These are phyloP conservation scores for Halesus radiatus DNA, from an alignment of 1,140 invertebrate genomes.

Conservation along the genomic window DNA sequence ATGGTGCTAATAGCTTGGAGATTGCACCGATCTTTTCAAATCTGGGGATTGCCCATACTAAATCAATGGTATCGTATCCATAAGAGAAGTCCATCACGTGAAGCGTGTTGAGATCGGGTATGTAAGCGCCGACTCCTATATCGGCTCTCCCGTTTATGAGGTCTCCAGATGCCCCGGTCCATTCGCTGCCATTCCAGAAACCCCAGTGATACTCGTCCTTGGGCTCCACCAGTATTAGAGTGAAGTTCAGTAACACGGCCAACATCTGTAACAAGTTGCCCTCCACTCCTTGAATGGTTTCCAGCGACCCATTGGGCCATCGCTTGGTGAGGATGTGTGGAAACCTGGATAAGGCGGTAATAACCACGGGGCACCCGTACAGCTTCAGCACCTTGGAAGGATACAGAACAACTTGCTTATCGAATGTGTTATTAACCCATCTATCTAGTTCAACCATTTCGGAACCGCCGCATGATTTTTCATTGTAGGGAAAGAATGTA, in stretches of 20 bases:
- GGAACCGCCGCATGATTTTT: conserved; percentile 23
- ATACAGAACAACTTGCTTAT: conserved; percentile 36
- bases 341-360: conserved; percentile 35
- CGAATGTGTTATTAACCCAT: conserved; percentile 45
- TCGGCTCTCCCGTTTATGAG: conserved; percentile 47
- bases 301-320: conserved; percentile 27
- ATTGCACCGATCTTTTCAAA: conserved; percentile 27
- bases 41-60: conserved; percentile 51
- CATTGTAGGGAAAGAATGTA: conserved; percentile 46
- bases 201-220: conserved; percentile 44
- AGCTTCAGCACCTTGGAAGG: conserved; percentile 37
- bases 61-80: conserved; percentile 48
- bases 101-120: conserved; percentile 22
- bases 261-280: conserved; percentile 40
- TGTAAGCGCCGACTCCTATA: conserved; percentile 49
- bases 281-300: conserved; percentile 43
- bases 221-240: conserved; percentile 35
- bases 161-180: conserved; percentile 51
- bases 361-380: conserved; percentile 36
- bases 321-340: conserved; percentile 43
- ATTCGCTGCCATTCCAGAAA: conserved; percentile 35
- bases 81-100: conserved; percentile 45
- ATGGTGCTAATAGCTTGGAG: conserved; percentile 41
- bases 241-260: conserved; percentile 47
- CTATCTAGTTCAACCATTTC: conserved; percentile 38